Percentiles rank a stretch among this genome's conserved stretches.
These are phyloP conservation scores for Aurelia coerulea DNA, from an alignment of 30 jellyfish, hydroid and myxozoan genomes.

Conservation along the genomic window DNA sequence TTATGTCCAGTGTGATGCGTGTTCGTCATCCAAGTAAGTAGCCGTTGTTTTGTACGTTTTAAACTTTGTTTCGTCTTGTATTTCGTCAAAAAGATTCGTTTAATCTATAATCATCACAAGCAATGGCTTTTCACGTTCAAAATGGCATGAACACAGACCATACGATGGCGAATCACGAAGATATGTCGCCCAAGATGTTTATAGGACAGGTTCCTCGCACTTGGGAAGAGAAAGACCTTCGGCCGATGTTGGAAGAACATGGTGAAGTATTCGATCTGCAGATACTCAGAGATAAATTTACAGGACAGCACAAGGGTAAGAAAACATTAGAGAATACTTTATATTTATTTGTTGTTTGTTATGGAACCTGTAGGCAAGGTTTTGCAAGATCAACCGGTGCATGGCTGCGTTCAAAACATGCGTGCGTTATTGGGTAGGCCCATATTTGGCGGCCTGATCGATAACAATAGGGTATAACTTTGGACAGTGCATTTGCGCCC, in stretches of 20 bases:
- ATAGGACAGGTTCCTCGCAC: constrained; percentile 93
- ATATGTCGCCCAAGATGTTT: constrained; percentile 67
- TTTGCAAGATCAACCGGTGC: too few species aligned
- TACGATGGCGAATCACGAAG: constrained; percentile 6
- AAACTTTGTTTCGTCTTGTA: constrained; percentile 16
- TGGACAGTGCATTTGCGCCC: too few species aligned
- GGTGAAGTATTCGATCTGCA: constrained; percentile 81
- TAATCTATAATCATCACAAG: background rate
- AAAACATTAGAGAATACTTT: background rate
- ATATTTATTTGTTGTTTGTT: background rate
- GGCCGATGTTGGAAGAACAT: constrained; percentile 71
- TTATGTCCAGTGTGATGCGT: too few species aligned
- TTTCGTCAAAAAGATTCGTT: constrained; percentile 5
- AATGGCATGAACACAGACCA: constrained; percentile 51
- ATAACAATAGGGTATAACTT: too few species aligned
- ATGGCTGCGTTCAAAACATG: too few species aligned
- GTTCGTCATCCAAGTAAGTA: too few species aligned
- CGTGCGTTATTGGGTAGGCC: background rate
- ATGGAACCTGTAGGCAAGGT: too few species aligned
- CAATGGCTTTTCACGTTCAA: constrained; percentile 64
- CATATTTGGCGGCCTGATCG: too few species aligned
- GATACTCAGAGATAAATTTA: constrained; percentile 65
- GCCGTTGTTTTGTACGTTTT: background rate
- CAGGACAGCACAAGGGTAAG: constrained; percentile 89
- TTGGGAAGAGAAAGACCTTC: constrained; percentile 80